These are phyloP conservation scores for Oplegnathus fasciatus DNA, from an alignment of 2,113 vertebrate species.

Conservation along the genomic window DNA sequence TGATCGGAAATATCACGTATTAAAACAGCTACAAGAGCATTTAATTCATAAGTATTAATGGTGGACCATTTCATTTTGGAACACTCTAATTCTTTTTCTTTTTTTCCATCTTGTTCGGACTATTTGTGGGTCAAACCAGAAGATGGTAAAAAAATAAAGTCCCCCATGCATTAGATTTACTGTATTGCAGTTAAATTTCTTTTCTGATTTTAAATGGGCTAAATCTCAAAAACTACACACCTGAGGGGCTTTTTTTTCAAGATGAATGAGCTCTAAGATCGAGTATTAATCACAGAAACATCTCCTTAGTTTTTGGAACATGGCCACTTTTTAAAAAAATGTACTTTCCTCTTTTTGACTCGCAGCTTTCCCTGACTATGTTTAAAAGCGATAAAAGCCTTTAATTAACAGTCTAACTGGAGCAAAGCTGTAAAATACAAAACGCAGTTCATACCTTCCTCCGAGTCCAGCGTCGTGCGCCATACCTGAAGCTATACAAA, in stretches of 20 bases:
- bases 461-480: conserved; percentile 58
- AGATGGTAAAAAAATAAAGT: not conserved
- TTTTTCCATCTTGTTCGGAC: not conserved
- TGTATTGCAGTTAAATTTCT: rapidly evolving
- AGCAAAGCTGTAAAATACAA: not conserved
- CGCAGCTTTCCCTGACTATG: not conserved
- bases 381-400: not conserved
- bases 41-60: not conserved
- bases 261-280: not conserved
- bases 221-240: not conserved
- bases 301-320: not conserved
- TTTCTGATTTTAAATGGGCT: not conserved
- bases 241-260: not conserved
- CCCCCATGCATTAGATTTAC: not conserved
- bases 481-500: conserved; percentile 36
- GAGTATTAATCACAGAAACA: not conserved
- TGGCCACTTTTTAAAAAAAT: not conserved
- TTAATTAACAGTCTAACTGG: not conserved
- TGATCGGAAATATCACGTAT: not conserved
- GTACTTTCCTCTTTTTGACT: not conserved
- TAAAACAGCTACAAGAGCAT: not conserved
- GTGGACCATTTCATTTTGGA: not conserved
- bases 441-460: conserved; percentile 67
- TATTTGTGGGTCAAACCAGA: not conserved
- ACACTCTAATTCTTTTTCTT: not conserved